phyloP scores from a whole-genome alignment of 2,113 vertebrate genomes.

The Lathamus discolor region DNA sequence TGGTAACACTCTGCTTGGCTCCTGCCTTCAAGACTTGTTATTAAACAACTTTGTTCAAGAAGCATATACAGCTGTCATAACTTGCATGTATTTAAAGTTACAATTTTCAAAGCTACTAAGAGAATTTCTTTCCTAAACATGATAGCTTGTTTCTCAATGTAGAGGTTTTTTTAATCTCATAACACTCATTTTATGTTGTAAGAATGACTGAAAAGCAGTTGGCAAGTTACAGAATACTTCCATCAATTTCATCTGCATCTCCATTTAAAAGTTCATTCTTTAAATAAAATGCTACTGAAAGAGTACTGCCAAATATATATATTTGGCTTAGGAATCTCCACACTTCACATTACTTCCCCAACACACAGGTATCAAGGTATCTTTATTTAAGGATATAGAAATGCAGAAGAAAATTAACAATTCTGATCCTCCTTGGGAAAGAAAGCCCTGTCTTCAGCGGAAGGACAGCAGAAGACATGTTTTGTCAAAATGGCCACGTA shows the following conservation, averaged over 20 bases:
- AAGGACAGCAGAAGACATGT: not conserved
- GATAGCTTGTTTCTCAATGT: not conserved
- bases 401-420: not conserved
- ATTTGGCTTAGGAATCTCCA: not conserved
- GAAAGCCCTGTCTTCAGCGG: not conserved
- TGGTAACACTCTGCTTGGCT: not conserved
- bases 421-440: not conserved
- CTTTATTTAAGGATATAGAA: not conserved
- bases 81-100: not conserved
- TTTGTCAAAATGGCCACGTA: not conserved
- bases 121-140: not conserved
- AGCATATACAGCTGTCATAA: not conserved
- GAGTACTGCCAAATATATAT: not conserved
- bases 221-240: not conserved
- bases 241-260: not conserved
- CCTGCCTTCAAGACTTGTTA: not conserved
- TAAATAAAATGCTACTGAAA: not conserved
- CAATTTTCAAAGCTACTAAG: not conserved
- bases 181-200: not conserved
- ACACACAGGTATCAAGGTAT: not conserved
- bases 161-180: not conserved
- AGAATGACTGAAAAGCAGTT: not conserved
- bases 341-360: not conserved
- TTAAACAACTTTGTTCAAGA: not conserved
- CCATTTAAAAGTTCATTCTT: not conserved